Evolutionary conservation across 2,797 vertebrate genomes (phyloP).

Genomic region (Synaphobranchus kaupii): DNA sequence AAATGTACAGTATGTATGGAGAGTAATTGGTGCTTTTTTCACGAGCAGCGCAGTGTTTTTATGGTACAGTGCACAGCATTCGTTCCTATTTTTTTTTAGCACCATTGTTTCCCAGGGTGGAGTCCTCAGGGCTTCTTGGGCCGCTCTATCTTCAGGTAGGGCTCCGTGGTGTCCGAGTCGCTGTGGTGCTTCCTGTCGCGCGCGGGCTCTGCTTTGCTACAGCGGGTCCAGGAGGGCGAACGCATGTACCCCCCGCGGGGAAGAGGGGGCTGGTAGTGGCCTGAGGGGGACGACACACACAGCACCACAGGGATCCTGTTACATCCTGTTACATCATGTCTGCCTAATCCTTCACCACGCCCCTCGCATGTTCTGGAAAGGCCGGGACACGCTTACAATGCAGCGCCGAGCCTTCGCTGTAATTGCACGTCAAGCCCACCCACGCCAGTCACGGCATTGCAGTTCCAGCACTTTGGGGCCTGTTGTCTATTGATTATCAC

Average conservation of each 20-base stretch:
- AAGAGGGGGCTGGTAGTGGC: constrained; percentile 74
- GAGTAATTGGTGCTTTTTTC: constrained; percentile 11
- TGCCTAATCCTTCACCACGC: not conserved
- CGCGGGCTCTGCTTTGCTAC: constrained; percentile 75
- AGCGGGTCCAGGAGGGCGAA: constrained; percentile 89
- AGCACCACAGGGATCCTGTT: not conserved
- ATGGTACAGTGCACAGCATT: constrained; percentile 57
- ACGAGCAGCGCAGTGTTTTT: constrained; percentile 46
- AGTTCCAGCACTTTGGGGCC: not conserved
- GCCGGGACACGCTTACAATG: not conserved
- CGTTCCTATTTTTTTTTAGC: constrained; percentile 55
- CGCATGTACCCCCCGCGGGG: constrained; percentile 84
- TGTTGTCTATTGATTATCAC: not conserved
- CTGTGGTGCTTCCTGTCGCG: constrained; percentile 85
- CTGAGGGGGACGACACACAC: constrained; percentile 57
- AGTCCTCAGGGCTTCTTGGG: constrained; percentile 79
- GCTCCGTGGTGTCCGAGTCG: constrained; percentile 77
- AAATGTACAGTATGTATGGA: constrained; percentile 20
- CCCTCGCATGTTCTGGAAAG: not conserved
- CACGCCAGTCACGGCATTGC: not conserved
- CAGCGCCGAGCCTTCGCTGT: not conserved
- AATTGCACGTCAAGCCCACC: not conserved
- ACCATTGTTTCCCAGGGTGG: constrained; percentile 52
- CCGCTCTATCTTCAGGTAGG: constrained; percentile 80
- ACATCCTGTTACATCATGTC: not conserved